Base-by-base conservation (phyloP, 2,113 vertebrate species). In the Thalassarche chlororhynchos region DNA sequence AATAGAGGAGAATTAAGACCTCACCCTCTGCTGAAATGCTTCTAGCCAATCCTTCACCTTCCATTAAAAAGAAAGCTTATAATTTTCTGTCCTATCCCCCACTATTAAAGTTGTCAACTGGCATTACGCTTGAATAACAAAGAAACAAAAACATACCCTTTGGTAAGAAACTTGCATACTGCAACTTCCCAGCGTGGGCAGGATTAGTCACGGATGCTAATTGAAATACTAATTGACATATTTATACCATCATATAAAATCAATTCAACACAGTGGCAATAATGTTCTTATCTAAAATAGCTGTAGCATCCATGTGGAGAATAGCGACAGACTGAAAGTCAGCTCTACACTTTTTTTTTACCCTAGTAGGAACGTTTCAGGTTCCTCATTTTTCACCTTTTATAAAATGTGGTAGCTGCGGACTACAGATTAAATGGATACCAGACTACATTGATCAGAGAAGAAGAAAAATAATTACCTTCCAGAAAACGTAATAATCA, bases 151-250 rank as follows among this genome's bases (percentile, higher is more conserved):
- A 32, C 90, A 69, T 89, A 83, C 36, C 62, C 84, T 96, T 97
- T 72, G 80, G 85, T 89, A 95, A 92, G 95, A 93, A 93, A 55
- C 91, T 85, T 29, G 19, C 64, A 7, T 4, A 25, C 80, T 95
- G 93, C 92, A 96, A 52, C 94, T 93, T 95, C 87, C 92, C 96
- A 92, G 95, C 60, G 51, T 81, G 95, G 96, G 96, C 93, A 97
- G 93, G 91, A 94, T 97, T 97, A 97, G 95, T 96, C 97, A 97
- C 23, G 12, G 94, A 44, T 91, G 93, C 94, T 97, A 97, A 97
- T 88, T 97, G 96, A 95, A 94, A 81, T 90, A 92, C 84, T 97
- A 97, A 98, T 96, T 96, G 97, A 87, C 83, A 83, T 88, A 95
- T 95, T 97, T 90, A 62, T 90, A 88, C 91, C 89, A 71, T 74